Evolutionary conservation across 2,888 invertebrate genomes (phyloP).

Genomic region (Litoditis marina): DNA sequence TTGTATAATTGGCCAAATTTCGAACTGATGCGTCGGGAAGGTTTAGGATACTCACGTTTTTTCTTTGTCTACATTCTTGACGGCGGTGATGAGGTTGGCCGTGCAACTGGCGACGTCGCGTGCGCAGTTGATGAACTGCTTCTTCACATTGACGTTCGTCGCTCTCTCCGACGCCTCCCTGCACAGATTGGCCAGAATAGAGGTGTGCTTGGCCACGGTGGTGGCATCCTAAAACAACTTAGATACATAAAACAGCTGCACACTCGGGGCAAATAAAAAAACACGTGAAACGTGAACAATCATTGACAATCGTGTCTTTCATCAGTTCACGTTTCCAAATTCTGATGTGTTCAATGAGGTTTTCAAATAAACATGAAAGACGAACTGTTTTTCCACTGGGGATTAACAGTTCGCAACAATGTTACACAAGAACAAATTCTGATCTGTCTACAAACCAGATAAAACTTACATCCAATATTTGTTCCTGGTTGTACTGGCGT

Average conservation of each 20-base stretch:
- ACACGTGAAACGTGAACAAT: too few relatives aligned
- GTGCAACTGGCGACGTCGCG: constrained; percentile 96
- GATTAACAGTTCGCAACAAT: too few relatives aligned
- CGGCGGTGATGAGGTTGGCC: constrained; percentile 86
- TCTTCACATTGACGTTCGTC: constrained; percentile 78
- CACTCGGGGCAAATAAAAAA: too few relatives aligned
- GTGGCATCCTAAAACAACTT: constrained; percentile 71
- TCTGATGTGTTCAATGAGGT: too few relatives aligned
- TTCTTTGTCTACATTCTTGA: constrained; percentile 76
- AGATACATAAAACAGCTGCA: too few relatives aligned
- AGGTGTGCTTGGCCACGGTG: constrained; percentile 90
- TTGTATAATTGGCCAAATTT: too few relatives aligned
- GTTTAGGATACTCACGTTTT: constrained; percentile 74
- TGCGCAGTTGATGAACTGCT: constrained; percentile 94
- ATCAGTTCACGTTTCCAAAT: too few relatives aligned
- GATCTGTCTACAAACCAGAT: too few relatives aligned
- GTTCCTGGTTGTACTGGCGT: constrained; percentile 33
- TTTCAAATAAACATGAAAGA: too few relatives aligned
- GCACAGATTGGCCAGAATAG: constrained; percentile 89
- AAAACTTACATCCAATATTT: constrained; percentile 37
- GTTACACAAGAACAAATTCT: too few relatives aligned
- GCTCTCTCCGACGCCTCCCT: constrained; percentile 86
- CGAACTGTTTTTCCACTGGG: too few relatives aligned
- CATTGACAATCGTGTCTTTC: background rate
- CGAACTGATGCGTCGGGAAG: too few relatives aligned